phyloP scores from a whole-genome alignment of 1,140 invertebrate species.

The Achatina immaculata region DNA sequence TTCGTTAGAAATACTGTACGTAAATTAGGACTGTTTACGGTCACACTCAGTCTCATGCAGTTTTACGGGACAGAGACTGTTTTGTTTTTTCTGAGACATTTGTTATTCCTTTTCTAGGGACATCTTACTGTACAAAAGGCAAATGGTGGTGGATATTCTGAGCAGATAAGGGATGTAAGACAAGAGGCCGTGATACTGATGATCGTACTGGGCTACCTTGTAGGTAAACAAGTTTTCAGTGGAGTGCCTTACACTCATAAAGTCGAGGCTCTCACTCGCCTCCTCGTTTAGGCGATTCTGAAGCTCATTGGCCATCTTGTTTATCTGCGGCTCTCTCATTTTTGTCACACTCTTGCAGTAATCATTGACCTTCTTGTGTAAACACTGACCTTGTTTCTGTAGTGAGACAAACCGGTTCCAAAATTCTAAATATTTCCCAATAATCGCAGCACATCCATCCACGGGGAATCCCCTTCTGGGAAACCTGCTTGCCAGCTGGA shows the following conservation, averaged over 20 bases:
- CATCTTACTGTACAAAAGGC: slow-evolving; percentile 55
- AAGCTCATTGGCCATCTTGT: slow-evolving; percentile 54
- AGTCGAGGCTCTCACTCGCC: slow-evolving; percentile 53
- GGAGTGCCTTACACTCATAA: slow-evolving; percentile 53
- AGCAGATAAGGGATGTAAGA: slow-evolving; percentile 57
- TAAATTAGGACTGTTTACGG: too few relatives aligned
- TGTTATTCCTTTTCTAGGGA: slow-evolving; percentile 59
- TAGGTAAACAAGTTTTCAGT: slow-evolving; percentile 62
- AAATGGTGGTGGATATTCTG: slow-evolving; percentile 50
- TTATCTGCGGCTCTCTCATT: slow-evolving; percentile 52
- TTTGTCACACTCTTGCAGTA: slow-evolving; percentile 55
- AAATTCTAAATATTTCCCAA: slow-evolving; percentile 54
- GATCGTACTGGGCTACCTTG: slow-evolving; percentile 50
- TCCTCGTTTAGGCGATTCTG: slow-evolving; percentile 45
- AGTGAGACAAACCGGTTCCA: slow-evolving; percentile 51
- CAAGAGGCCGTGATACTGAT: slow-evolving; percentile 56
- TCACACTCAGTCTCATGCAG: too few relatives aligned
- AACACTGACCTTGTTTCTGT: slow-evolving; percentile 48
- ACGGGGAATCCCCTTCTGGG: slow-evolving; percentile 47
- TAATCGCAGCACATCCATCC: slow-evolving; percentile 38
- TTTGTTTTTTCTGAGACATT: too few relatives aligned
- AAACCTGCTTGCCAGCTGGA: slow-evolving; percentile 42
- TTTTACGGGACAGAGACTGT: too few relatives aligned
- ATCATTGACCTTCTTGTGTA: slow-evolving; percentile 49
- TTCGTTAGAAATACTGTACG: too few relatives aligned